phyloP scores from a whole-genome alignment of 2,113 vertebrate species.

The Eulemur macaco region DNA sequence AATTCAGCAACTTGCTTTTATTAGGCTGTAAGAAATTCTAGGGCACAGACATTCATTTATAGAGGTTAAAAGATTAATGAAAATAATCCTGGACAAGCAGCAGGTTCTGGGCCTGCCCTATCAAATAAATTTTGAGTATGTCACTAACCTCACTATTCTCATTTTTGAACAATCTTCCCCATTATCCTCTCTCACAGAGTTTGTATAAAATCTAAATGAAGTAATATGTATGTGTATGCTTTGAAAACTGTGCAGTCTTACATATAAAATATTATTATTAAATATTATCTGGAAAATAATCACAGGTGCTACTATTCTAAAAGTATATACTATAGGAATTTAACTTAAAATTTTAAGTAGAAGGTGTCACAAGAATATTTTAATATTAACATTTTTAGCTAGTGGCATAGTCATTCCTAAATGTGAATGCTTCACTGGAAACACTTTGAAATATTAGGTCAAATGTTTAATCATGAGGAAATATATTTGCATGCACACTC shows the following conservation, averaged over 20 bases:
- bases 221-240: neutral
- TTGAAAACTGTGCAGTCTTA: neutral
- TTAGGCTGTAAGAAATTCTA: neutral
- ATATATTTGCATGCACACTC: neutral
- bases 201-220: neutral
- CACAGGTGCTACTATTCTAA: neutral
- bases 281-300: slow-evolving; percentile 39
- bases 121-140: neutral
- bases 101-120: neutral
- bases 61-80: neutral
- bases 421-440: neutral
- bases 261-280: neutral
- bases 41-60: neutral
- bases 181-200: neutral
- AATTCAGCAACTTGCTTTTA: neutral
- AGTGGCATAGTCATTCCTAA: neutral
- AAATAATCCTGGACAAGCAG: neutral
- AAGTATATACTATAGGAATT: neutral
- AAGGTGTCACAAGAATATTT: neutral
- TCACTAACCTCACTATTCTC: neutral
- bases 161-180: neutral
- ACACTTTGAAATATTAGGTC: neutral
- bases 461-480: slow-evolving; percentile 22
- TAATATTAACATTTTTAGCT: neutral
- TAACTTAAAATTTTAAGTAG: slow-evolving; percentile 13